A percentile compares a stretch with the other conserved stretches of the same genome.
These are phyloP conservation scores for Mesitornis unicolor DNA, from an alignment of 2,113 vertebrate genomes.

Conservation along the genomic window DNA sequence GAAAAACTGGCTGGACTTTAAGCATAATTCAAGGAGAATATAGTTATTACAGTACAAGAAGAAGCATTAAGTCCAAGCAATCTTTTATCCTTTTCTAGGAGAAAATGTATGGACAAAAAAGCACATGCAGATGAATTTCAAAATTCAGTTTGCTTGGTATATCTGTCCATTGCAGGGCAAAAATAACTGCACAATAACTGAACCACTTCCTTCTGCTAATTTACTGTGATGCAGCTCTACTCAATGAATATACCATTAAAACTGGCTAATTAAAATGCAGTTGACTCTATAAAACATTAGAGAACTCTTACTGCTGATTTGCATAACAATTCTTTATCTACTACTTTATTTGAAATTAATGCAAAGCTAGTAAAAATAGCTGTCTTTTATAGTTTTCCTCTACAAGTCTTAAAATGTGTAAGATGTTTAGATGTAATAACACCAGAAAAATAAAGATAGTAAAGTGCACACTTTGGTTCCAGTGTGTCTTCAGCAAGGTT, in stretches of 20 bases:
- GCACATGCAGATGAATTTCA: neutral
- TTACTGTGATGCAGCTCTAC: neutral
- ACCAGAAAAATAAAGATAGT: constrained; percentile 26
- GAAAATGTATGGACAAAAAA: neutral
- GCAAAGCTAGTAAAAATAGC: constrained; percentile 8
- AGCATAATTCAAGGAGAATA: neutral
- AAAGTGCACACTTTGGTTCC: neutral
- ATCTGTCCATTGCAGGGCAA: neutral
- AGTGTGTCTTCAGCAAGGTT: constrained; percentile 40
- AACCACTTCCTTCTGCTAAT: neutral
- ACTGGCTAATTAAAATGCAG: neutral
- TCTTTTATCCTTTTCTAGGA: neutral
- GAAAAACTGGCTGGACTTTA: neutral
- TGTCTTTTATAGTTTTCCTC: constrained; percentile 29
- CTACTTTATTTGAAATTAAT: neutral
- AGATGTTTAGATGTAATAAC: constrained; percentile 30
- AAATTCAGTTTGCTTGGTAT: neutral
- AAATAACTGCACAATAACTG: neutral
- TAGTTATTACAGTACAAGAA: neutral
- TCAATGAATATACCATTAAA: neutral
- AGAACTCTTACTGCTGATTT: neutral
- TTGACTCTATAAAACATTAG: neutral
- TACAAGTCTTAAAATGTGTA: constrained; percentile 25
- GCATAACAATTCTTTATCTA: neutral
- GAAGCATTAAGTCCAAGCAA: neutral